These are phyloP conservation scores for Bimastos eiseni DNA, from an alignment of 2,888 invertebrate species.

Conservation along the genomic window DNA sequence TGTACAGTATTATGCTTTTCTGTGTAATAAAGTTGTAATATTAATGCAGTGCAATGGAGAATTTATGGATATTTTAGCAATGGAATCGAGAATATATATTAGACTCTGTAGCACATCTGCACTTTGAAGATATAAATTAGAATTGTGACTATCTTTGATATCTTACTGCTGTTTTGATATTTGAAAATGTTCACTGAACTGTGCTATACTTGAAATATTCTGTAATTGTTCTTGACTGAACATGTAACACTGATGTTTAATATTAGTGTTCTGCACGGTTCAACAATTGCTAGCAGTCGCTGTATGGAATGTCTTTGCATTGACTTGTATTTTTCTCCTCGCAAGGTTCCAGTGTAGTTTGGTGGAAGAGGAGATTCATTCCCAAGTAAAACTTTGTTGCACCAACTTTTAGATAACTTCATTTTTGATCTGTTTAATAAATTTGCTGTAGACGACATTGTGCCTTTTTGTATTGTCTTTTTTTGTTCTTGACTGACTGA, in stretches of 20 bases:
- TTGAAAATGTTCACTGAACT: not conserved
- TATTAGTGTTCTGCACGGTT: not conserved
- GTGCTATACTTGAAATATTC: not conserved
- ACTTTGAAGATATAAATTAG: conserved; percentile 1
- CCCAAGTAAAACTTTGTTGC: not conserved
- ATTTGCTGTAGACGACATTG: not conserved
- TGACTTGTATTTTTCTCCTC: not conserved
- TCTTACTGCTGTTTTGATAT: not conserved
- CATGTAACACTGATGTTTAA: not conserved
- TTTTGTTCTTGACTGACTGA: not conserved
- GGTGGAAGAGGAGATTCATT: not conserved
- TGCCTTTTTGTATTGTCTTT: not conserved
- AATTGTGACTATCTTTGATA: not conserved
- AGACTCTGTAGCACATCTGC: not conserved
- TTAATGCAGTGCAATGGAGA: not conserved
- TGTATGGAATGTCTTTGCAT: not conserved
- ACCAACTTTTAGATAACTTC: not conserved
- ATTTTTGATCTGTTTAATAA: not conserved
- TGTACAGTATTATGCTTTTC: not conserved
- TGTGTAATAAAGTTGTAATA: not conserved
- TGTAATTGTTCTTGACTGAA: not conserved
- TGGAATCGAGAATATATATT: not conserved
- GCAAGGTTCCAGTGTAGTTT: not conserved
- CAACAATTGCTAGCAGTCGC: not conserved
- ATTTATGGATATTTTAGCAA: not conserved